Evolutionary conservation across 2,888 invertebrate genomes (phyloP), one percentile per base, ranked within the genome.

Genomic region (Sminthurides aquaticus): DNA sequence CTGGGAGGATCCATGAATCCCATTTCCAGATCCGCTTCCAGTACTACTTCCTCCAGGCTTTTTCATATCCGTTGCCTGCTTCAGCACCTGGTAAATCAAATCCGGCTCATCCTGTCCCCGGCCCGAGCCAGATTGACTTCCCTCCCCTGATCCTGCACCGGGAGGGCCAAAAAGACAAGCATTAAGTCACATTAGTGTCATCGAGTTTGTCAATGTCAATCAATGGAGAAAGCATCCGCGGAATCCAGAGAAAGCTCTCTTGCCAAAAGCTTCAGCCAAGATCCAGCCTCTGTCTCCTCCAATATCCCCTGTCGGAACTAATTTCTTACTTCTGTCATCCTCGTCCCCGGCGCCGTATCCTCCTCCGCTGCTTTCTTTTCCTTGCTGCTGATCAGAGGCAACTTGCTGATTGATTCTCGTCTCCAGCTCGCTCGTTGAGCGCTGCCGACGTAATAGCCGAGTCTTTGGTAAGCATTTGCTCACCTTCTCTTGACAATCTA

Each of bases 51-150:
- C 67, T 18, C 68, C 65, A 8, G 71, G 70, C 56, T 71, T 72
- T 60, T 73, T 73, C 61, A 91, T 89, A 84, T 92, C 91, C 79
- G 90, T 91, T 78, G 92, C 92, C 81, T 92, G 90, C 84, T 92
- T 92, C 84, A 93, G 86, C 80, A 92, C 91, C 84, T 91, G 91
- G 84, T 93, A 93, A 81, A 90, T 91, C 82, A 88, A 88, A 85
- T 93, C 92, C 84, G 91, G 86, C 84, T 91, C 88, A 77, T 83
- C 78, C 64, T 75, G 74, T 80, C 82, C 83, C 15, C 43, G 43
- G 43, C 43, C 43, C 15, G 43, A 34, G 43, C 43, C 43, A 11
- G 43, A 34, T 34, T 34, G 43, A 15, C 43, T 34, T 34, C 43
- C 43, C 15, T 34, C 43, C 15, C 43, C 43, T 34, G 43, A 34